Evolutionary conservation across 1,140 invertebrate genomes (phyloP), one percentile per base, ranked within the genome.

Genomic region (Drosophila lini): DNA sequence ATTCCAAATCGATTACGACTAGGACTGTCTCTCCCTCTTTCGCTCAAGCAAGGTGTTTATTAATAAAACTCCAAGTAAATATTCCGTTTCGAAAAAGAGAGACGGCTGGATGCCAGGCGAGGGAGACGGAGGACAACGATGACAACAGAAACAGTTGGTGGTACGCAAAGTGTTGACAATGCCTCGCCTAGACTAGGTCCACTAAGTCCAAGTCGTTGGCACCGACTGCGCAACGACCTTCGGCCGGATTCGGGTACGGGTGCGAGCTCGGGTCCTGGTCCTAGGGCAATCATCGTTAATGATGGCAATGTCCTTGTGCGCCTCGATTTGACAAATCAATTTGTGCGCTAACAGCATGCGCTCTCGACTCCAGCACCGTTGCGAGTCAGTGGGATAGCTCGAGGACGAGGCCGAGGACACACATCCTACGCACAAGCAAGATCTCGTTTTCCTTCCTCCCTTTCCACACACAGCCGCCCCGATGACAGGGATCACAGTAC

Each of bases 1-100:
- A 89, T 89, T 79, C 81, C 74, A 70, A 89, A 89, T 89, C 85
- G 86, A 89, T 89, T 89, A 89, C 78, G 86, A 76, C 71, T 73
- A 55, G 52, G 52, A 36, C 78, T 74, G 84, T 90, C 85, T 15
- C n/a, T 32, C 42, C 48, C 57, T 41, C 44, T 57, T 15, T 25
- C 19, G 9, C 42, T 48, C 58, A 28, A 9, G 53, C 62, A 50
- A 48, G 48, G 71, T 80, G 59, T 86, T 82, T 83, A 86, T 82
- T 81, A 86, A 88, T 89, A 88, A 88, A 86, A 89, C 73, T 86
- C 68, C 68, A 83, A 83, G 62, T 64, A 44, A 50, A 32, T 38
- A 55, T 38, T 53, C 52, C 22, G 25, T 32, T 8, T 11, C 47
- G n/a, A 6, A 9, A 48, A 25, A 65, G 42, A 53, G 55, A 61